Evolutionary conservation across 2,113 vertebrate species (phyloP).

Genomic region (Percina caprodes): DNA sequence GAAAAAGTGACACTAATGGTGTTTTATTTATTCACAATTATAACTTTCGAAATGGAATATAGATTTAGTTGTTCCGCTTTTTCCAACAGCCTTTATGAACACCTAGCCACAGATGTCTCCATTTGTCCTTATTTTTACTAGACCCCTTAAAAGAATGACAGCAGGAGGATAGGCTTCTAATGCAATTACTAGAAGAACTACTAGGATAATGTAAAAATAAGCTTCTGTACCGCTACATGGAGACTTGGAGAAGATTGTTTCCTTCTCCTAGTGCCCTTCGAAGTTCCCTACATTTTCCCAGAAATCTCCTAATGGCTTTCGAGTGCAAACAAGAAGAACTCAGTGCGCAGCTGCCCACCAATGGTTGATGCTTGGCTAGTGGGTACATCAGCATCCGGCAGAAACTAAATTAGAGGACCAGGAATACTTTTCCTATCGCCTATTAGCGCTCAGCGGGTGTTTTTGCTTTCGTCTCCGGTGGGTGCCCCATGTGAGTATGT

Average conservation of each 20-base stretch:
- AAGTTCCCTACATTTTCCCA: slow-evolving; percentile 44
- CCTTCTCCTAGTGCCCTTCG: slow-evolving; percentile 38
- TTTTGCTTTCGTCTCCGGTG: background rate
- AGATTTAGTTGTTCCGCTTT: background rate
- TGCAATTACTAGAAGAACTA: background rate
- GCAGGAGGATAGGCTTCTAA: background rate
- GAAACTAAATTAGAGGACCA: slow-evolving; percentile 16
- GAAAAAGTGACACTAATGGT: background rate
- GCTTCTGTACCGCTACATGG: too few relatives aligned
- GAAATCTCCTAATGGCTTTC: slow-evolving; percentile 22
- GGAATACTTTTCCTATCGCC: background rate
- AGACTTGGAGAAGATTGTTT: background rate
- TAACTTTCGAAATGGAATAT: background rate
- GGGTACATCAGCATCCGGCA: slow-evolving; percentile 39
- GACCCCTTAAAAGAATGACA: background rate
- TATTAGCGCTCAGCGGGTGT: background rate
- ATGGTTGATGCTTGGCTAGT: slow-evolving; percentile 54
- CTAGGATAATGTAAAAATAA: background rate
- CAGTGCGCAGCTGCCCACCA: slow-evolving; percentile 74
- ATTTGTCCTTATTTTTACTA: background rate
- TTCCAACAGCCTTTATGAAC: background rate
- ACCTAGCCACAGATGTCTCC: background rate
- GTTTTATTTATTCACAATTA: background rate
- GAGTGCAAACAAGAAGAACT: slow-evolving; percentile 43
- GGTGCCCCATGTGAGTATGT: slow-evolving; percentile 46